Percentiles rank a stretch among this genome's conserved stretches.
These are phyloP conservation scores for Macrocentrus cingulum DNA, from an alignment of 1,140 invertebrate genomes.

Conservation along the genomic window DNA sequence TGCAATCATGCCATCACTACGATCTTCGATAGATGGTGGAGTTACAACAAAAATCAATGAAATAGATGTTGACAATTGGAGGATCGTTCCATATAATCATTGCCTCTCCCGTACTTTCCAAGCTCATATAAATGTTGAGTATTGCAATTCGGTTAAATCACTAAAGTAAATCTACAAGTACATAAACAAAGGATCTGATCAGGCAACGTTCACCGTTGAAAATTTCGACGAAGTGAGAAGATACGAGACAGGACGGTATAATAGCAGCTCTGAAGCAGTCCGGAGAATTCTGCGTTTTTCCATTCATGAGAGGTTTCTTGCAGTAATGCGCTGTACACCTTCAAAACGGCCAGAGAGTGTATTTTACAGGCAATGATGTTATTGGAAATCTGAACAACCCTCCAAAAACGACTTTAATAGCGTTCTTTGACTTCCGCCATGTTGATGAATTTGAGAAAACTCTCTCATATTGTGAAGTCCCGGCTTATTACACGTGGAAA, in stretches of 20 bases:
- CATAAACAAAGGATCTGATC: slow-evolving; percentile 41
- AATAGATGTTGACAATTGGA: too few relatives aligned
- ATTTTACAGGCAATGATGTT: slow-evolving; percentile 45
- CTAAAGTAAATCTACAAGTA: slow-evolving; percentile 50
- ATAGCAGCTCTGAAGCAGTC: slow-evolving; percentile 52
- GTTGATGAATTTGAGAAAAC: too few relatives aligned
- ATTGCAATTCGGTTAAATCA: slow-evolving; percentile 36
- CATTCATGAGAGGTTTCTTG: slow-evolving; percentile 45
- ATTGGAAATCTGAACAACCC: slow-evolving; percentile 32
- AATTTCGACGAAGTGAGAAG: slow-evolving; percentile 38
- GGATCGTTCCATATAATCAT: too few relatives aligned
- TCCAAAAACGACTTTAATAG: slow-evolving; percentile 48
- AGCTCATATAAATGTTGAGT: slow-evolving; percentile 44
- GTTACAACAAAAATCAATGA: slow-evolving; percentile 12
- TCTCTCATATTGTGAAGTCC: too few relatives aligned
- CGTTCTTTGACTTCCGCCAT: too few relatives aligned
- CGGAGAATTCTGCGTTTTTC: slow-evolving; percentile 54
- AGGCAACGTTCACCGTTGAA: slow-evolving; percentile 34
- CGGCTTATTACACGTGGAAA: slow-evolving; percentile 2
- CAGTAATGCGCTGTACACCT: slow-evolving; percentile 44
- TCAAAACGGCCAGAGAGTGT: slow-evolving; percentile 52
- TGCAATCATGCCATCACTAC: too few relatives aligned
- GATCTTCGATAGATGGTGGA: neutral
- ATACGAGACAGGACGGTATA: slow-evolving; percentile 50
- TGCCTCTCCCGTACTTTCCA: slow-evolving; percentile 58